Base-by-base conservation (phyloP, 1,140 invertebrate species). In the Dendrolimus kikuchii region DNA sequence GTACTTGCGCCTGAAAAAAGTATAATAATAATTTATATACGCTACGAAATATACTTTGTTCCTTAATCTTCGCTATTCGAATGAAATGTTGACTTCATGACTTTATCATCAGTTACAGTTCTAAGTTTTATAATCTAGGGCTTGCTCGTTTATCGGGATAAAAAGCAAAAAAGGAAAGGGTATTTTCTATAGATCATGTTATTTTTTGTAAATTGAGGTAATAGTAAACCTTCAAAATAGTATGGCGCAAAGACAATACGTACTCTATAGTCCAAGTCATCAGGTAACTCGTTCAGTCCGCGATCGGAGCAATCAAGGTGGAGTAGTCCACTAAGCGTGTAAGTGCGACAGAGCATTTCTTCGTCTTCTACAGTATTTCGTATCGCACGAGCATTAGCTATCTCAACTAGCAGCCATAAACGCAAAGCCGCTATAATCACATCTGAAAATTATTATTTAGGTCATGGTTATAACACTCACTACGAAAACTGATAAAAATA, bases 1-100 rank as follows among this genome's bases (percentile, higher is more conserved):
- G 49, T 9, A 86, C 77, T 58, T 89, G 80, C 23, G 87, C 77
- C 87, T 88, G 84, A 60, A 85, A 81, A 38, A 38, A 57, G 52
- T 60, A 55, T 51, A 49, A 48, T 53, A n/a, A 9, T 36, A 37
- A 49, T 38, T 40, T 48, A 51, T 2, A 9, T 7, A 45, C 43
- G 43, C 23, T 7, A 5, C 5, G 6, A 8, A 23, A 23, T 1
- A 23, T 23, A 3, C 3, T 23, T 23, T 2, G 23, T 23, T 23
- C 3, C 23, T 23, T 23, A 23, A 23, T 23, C 23, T 23, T 23
- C 3, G 23, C n/a, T n/a, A n/a, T n/a, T n/a, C n/a, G n/a, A n/a
- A n/a, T n/a, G n/a, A n/a, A n/a, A n/a, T n/a, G 3, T 23, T 23
- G 23, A 23, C 23, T 23, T 23, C 23, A 23, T 23, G 23, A 23